phyloP scores from a whole-genome alignment of 2,888 invertebrate species.

The Allolobophora icterica region DNA sequence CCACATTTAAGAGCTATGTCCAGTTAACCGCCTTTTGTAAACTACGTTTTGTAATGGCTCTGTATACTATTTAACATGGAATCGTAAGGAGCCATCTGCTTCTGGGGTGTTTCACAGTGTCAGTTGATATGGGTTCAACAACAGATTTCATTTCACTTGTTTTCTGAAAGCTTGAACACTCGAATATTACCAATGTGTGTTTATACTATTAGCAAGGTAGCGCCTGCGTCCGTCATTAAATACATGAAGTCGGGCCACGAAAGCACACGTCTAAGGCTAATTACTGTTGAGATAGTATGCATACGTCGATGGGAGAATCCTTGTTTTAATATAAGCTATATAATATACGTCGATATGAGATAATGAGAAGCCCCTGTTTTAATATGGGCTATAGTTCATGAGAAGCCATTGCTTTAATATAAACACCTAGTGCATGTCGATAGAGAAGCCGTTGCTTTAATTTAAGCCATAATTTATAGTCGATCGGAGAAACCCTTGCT shows the following conservation, averaged over 20 bases:
- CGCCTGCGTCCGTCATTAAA: neutral
- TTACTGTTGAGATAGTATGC: neutral
- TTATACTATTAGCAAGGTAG: neutral
- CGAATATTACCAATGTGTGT: neutral
- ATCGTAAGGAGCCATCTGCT: neutral
- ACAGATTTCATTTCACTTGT: neutral
- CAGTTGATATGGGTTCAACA: neutral
- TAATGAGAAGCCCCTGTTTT: neutral
- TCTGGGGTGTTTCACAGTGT: neutral
- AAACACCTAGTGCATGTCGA: too few relatives aligned
- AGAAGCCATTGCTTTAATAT: too few relatives aligned
- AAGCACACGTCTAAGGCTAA: neutral
- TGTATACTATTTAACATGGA: neutral
- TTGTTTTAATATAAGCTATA: too few relatives aligned
- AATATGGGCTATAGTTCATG: neutral
- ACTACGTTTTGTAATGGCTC: too few relatives aligned
- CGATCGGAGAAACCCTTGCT: too few relatives aligned
- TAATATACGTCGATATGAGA: too few relatives aligned
- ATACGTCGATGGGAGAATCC: too few relatives aligned
- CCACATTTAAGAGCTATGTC: too few relatives aligned
- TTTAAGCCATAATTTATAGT: too few relatives aligned
- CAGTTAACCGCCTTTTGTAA: neutral
- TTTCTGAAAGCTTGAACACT: neutral
- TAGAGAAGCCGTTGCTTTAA: too few relatives aligned
- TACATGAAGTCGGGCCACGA: neutral